Evolutionary conservation across 1,140 invertebrate genomes (phyloP).

Genomic region (Caerostris darwini): DNA sequence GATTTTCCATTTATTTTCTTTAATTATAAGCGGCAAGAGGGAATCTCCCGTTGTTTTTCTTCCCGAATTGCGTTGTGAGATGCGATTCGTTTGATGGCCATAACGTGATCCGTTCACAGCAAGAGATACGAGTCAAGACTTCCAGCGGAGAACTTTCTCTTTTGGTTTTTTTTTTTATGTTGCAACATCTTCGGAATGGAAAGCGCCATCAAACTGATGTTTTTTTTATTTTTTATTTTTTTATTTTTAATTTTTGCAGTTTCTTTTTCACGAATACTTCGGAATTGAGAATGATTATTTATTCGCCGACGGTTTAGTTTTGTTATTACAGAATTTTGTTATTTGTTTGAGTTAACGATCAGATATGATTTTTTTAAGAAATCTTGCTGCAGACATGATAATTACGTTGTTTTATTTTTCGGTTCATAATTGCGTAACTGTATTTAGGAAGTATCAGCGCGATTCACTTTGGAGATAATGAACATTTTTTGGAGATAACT

Average conservation of each 20-base stretch:
- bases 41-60: conserved; percentile 11
- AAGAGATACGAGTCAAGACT: neutral
- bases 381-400: neutral
- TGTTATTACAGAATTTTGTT: neutral
- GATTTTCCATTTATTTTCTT: conserved; percentile 65
- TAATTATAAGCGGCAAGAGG: conserved; percentile 41
- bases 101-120: neutral
- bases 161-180: conserved; percentile 1
- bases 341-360: neutral
- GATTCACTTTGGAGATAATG: neutral
- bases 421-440: neutral
- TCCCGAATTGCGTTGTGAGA: conserved; percentile 1
- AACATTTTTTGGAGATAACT: too few species aligned
- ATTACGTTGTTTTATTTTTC: neutral
- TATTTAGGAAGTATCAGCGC: neutral
- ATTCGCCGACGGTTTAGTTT: neutral
- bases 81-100: conserved; percentile 34
- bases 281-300: conserved; percentile 6
- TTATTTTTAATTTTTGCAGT: neutral
- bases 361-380: neutral
- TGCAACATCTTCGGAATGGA: neutral
- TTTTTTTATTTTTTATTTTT: neutral
- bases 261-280: neutral
- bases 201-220: neutral
- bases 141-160: neutral